phyloP scores from a whole-genome alignment of 2,797 vertebrate genomes.

The Notolabrus celidotus region DNA sequence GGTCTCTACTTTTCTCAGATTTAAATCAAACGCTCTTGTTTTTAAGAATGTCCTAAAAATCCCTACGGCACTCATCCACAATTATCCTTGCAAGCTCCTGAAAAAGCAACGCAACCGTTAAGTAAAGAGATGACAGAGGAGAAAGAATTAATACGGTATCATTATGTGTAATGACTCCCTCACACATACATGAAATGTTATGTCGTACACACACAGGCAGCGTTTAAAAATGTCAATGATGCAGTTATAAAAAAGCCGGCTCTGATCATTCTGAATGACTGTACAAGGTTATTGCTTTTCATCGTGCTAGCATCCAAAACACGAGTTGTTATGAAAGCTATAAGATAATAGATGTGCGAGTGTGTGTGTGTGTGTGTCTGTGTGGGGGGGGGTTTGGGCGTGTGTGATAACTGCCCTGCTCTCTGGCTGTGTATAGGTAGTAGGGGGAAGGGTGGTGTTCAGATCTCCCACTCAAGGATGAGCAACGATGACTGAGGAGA shows the following conservation, averaged over 20 bases:
- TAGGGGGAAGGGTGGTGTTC: conserved; percentile 68
- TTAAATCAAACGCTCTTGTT: conserved; percentile 78
- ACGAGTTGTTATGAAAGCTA: conserved; percentile 40
- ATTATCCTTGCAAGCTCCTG: conserved; percentile 67
- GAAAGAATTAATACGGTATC: conserved; percentile 13
- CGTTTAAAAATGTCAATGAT: conserved; percentile 62
- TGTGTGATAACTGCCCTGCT: conserved; percentile 65
- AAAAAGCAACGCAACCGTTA: conserved; percentile 57
- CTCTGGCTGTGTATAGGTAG: conserved; percentile 60
- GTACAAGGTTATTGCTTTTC: conserved; percentile 52
- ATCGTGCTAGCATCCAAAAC: conserved; percentile 28
- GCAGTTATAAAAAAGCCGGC: conserved; percentile 34
- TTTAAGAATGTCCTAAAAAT: conserved; percentile 71
- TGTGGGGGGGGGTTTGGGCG: conserved; percentile 33
- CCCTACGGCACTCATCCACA: conserved; percentile 64
- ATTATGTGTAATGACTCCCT: conserved; percentile 51
- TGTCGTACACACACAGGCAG: conserved; percentile 33
- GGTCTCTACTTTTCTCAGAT: conserved; percentile 76
- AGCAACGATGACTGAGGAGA: conserved; percentile 66
- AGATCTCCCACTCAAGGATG: conserved; percentile 75
- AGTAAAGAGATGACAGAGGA: conserved; percentile 60
- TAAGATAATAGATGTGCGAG: conserved; percentile 28
- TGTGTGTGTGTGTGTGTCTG: conserved; percentile 51
- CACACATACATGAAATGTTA: conserved; percentile 49
- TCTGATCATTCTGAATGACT: conserved; percentile 46